Conservation (phyloP, 2,113 vertebrate genomes). For the Sceloporus tristichus region DNA sequence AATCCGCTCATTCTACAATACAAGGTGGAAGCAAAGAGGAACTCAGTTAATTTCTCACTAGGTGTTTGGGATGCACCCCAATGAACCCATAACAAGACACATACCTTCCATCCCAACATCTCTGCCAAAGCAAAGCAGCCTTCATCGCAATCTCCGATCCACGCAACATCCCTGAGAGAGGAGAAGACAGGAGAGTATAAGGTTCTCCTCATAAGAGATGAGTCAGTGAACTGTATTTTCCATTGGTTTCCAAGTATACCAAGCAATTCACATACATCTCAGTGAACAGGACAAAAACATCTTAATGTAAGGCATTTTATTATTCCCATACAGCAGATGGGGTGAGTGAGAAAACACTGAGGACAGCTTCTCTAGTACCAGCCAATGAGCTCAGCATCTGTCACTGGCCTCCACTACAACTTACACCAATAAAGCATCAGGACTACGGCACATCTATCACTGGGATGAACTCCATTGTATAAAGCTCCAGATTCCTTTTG, state of each 20-base stretch:
- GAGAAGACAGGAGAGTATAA: neutral
- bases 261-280: too few relatives aligned
- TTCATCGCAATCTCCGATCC: conserved; percentile 88
- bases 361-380: neutral
- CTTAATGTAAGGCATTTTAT: neutral
- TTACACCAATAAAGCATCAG: neutral
- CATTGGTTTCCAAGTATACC: neutral
- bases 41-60: neutral
- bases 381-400: neutral
- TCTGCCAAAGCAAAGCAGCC: conserved; percentile 90
- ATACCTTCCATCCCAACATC: conserved; percentile 92
- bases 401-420: neutral
- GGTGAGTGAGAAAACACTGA: neutral
- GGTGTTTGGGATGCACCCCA: neutral
- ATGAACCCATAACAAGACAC: neutral
- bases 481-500: neutral
- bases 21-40: neutral
- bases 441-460: neutral
- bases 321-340: neutral
- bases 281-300: neutral
- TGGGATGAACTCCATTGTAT: neutral
- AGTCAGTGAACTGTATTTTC: neutral
- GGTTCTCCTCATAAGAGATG: neutral
- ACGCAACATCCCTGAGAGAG: conserved; percentile 86
- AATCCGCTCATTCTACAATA: neutral